phyloP scores from a whole-genome alignment of 2,113 vertebrate species.

The Struthidea cinerea region DNA sequence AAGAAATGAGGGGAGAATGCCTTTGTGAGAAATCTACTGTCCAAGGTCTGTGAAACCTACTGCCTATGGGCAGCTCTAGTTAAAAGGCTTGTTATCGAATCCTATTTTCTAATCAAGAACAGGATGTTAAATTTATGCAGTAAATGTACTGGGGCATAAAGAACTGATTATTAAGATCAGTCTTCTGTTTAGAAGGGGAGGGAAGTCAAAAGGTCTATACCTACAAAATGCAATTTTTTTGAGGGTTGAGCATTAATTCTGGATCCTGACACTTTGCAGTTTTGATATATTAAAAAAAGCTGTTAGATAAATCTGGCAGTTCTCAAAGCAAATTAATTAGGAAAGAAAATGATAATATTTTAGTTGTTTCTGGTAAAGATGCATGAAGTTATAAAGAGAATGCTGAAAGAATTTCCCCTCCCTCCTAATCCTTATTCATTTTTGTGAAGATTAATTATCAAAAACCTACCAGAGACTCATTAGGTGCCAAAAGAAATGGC shows the following conservation, averaged over 20 bases:
- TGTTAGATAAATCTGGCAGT: constrained; percentile 12
- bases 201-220: background rate
- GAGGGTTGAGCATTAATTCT: constrained; percentile 53
- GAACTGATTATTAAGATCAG: constrained; percentile 31
- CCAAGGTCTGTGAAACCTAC: background rate
- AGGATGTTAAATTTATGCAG: background rate
- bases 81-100: constrained; percentile 16
- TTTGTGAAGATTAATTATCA: constrained; percentile 39
- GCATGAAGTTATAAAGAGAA: constrained; percentile 19
- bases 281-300: constrained; percentile 33
- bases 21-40: background rate
- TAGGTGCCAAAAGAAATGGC: constrained; percentile 35
- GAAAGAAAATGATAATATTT: constrained; percentile 38
- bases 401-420: background rate
- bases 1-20: background rate
- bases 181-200: background rate
- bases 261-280: background rate
- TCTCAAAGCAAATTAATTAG: constrained; percentile 40
- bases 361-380: constrained; percentile 27
- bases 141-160: constrained; percentile 21
- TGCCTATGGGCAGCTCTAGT: background rate
- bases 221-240: constrained; percentile 27
- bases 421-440: background rate
- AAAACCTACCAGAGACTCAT: constrained; percentile 21
- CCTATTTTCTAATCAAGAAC: constrained; percentile 49